Evolutionary conservation across 2,888 invertebrate species (phyloP), one percentile per base, ranked within the genome.

Genomic region (Protula sp.): DNA sequence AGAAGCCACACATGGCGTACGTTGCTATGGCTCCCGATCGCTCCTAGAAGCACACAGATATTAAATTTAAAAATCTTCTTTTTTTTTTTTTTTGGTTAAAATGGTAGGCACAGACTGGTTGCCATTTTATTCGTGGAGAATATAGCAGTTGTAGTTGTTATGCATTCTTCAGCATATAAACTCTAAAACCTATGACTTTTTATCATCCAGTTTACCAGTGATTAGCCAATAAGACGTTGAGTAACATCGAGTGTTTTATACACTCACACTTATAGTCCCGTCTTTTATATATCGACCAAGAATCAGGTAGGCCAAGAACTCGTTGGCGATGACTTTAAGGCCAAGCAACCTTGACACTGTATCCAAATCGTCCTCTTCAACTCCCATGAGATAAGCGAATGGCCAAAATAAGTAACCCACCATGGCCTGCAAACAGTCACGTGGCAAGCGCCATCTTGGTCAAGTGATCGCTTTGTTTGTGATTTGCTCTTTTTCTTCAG

Each of bases 1-100:
- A 71, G 61, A 73, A 74, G 3, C 73, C 73, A 61, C 74, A 74
- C 48, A 74, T 59, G 3, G 74, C 74, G 59, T 74, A 74, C 0
- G 74, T 73, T 1, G 72, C 69, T 19, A 74, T 67, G 60, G 71
- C 71, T 47, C 68, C 70, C 4, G 74, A 72, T 28, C 72, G 68
- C 22, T 63, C 61, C 74, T 74, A 65, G 38, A 38, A 14, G 38
- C 19, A 38, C 38, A 38, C 9, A 14, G 19, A 38, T 14, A 38
- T 9, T 38, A 14, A 14, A 14, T 38, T 38, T 9, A 38, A 38
- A 38, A 38, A 19, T 38, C 9, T 38, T 38, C 19, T 38, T 38
- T 38, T 38, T 38, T 14, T 38, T 38, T 38, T 38, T 38, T 38
- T 38, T 38, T 38, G 19, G 38, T 38, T 38, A 9, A n/a, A n/a